Evolutionary conservation across 1,140 invertebrate species (phyloP).

Genomic region (Zaprionus vittiger): DNA sequence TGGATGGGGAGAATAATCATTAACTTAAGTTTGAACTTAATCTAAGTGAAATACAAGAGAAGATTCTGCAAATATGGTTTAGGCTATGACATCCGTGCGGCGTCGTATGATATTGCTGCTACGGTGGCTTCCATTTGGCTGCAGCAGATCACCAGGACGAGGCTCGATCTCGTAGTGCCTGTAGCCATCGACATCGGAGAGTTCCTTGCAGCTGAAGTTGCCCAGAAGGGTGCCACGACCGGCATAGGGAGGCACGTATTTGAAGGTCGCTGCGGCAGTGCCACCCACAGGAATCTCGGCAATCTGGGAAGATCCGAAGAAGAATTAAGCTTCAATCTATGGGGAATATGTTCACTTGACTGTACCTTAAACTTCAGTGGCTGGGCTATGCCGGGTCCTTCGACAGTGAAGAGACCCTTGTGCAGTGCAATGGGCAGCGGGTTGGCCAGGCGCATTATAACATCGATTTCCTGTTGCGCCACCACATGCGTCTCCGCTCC

Average conservation of each 20-base stretch:
- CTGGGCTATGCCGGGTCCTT: constrained; percentile 91
- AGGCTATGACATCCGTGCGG: constrained; percentile 80
- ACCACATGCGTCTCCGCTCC: constrained; percentile 86
- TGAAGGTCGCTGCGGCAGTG: constrained; percentile 88
- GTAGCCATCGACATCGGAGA: constrained; percentile 94
- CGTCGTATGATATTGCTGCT: constrained; percentile 69
- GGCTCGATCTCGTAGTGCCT: constrained; percentile 86
- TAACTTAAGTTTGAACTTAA: constrained; percentile 45
- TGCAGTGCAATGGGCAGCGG: constrained; percentile 91
- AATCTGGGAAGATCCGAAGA: constrained; percentile 46
- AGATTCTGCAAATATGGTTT: constrained; percentile 23
- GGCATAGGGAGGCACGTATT: constrained; percentile 88
- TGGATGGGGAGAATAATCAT: constrained; percentile 1
- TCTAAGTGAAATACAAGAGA: constrained; percentile 50
- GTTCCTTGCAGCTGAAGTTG: constrained; percentile 92
- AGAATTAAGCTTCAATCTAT: neutral
- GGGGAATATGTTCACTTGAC: neutral
- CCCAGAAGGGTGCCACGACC: constrained; percentile 91
- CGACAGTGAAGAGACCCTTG: constrained; percentile 91
- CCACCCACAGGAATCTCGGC: constrained; percentile 87
- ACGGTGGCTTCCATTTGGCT: constrained; percentile 56
- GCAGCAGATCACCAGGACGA: constrained; percentile 75
- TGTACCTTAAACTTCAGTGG: constrained; percentile 89
- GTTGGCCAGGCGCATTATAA: constrained; percentile 91
- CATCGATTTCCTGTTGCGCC: constrained; percentile 88